Evolutionary conservation across 1,140 invertebrate genomes (phyloP), one percentile per base, ranked within the genome.

Genomic region (Pemphigus obesinymphae): DNA sequence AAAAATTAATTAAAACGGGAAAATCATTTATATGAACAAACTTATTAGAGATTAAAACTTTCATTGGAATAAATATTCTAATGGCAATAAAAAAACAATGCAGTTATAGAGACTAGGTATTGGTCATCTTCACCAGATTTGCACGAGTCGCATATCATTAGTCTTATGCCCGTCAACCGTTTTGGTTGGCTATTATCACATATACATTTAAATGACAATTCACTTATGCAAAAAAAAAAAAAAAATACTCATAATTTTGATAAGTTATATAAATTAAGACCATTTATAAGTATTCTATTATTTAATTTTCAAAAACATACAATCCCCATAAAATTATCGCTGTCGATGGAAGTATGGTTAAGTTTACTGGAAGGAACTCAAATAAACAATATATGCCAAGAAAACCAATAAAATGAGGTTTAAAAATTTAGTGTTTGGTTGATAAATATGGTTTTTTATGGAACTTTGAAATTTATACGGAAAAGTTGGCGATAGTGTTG

Each of bases 321-420:
- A 40, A 83, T 34, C 82, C 83, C 0, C 29, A 40, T 13, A 61
- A 75, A 68, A 70, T 68, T 66, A 29, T 55, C 17, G 23, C 58
- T 45, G 40, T n/a, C 0, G 55, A 85, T 26, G 84, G 83, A 82
- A 78, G 82, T 29, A 85, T 85, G 83, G 83, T 82, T 10, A 85
- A 84, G 82, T 86, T 85, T 83, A 85, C 85, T 43, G 85, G 85
- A 8, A 75, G 84, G 17, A 84, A 84, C 43, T 76, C 83, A 23
- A 73, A 85, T n/a, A 85, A 86, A 68, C 84, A 86, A 82, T 87
- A 86, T 82, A 29, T 85, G 34, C 86, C 86, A 20, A 34, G 86
- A 45, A 87, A 87, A 82, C 85, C 85, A 4, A 85, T 84, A 23
- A 87, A 87, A 84, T 43, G 84, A 82, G 86, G 86, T 26, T 85